Evolutionary conservation across 2,113 vertebrate species (phyloP), one percentile per base, ranked within the genome.

Genomic region (Neolamprologus sp.): DNA sequence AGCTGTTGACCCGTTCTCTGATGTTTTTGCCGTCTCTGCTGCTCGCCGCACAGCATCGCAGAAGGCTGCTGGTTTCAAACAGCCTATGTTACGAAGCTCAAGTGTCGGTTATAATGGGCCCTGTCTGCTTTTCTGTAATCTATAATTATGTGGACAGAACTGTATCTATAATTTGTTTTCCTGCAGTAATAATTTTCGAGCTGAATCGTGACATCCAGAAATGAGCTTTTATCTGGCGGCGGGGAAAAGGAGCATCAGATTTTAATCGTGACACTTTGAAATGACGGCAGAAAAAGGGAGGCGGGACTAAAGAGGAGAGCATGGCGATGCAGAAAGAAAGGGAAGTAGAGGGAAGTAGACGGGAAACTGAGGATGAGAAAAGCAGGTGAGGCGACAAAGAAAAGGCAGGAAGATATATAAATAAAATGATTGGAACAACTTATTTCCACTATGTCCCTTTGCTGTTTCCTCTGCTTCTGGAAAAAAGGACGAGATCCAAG

Each of bases 201-300:
- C 13, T 81, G 21, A 40, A 78, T 83, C 21, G 21, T 8, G 83
- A 85, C 84, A 40, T 51, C 37, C 79, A 57, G 73, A 83, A 85
- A 83, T 45, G 1, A 85, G 85, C 75, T 83, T 75, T 65, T 75
- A 57, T 89, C 82, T 81, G 1, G 60, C 30, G 10, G 53, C 14
- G 2, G 2, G 2, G 81, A 37, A 78, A 55, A 45, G 51, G 51
- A 11, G 33, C 47, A 45, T 87, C 84, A 82, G 23, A 28, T 45
- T 85, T 19, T 54, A 54, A 87, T 82, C 30, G 33, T 86, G 81
- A 55, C 84, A 68, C 84, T 86, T 84, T 86, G 65, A 91, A 82
- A 78, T 80, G 30, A 81, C 7, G 17, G 82, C 83, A 71, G 51
- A 26, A 82, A 80, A 82, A 23, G 63, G 30, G 13, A 28, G 23